Percentiles rank a stretch among this genome's conserved stretches.
These are phyloP conservation scores for Drosophila rellima DNA, from an alignment of 2,888 invertebrate species.

Conservation along the genomic window DNA sequence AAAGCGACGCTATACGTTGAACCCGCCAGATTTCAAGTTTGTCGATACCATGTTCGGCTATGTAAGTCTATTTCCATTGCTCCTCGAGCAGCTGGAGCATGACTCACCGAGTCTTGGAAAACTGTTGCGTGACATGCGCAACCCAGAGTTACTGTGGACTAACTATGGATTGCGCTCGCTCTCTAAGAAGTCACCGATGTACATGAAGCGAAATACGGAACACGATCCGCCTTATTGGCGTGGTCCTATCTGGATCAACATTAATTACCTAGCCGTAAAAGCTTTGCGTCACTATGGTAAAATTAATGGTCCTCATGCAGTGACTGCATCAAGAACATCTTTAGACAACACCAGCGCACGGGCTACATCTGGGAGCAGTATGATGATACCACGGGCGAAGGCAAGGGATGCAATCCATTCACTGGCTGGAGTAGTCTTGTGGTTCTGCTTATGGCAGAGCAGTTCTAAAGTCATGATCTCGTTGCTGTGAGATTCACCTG, in stretches of 20 bases:
- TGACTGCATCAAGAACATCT: constrained; percentile 91
- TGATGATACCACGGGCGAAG: constrained; percentile 94
- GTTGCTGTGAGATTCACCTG: constrained; percentile 60
- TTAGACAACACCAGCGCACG: constrained; percentile 93
- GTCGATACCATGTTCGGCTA: constrained; percentile 97
- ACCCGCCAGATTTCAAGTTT: constrained; percentile 91
- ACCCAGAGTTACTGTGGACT: constrained; percentile 94
- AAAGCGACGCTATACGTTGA: constrained; percentile 89
- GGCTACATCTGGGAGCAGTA: constrained; percentile 99
- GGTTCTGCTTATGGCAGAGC: constrained; percentile 97
- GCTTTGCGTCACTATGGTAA: constrained; percentile 93
- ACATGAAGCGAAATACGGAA: constrained; percentile 96
- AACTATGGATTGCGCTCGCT: constrained; percentile 95
- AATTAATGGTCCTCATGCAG: constrained; percentile 90
- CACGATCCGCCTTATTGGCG: constrained; percentile 99
- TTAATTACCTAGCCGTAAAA: constrained; percentile 96
- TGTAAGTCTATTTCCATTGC: constrained; percentile 97
- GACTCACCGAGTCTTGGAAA: constrained; percentile 93
- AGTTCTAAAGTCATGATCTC: constrained; percentile 87
- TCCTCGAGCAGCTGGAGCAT: constrained; percentile 93
- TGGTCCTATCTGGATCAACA: constrained; percentile 98
- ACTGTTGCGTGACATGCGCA: constrained; percentile 91
- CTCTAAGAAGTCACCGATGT: constrained; percentile 93
- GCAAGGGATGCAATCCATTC: constrained; percentile 96
- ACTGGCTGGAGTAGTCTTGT: constrained; percentile 98